Evolutionary conservation across 23 tunicate species (phyloP).

Genomic region (Halocynthia aurantium): DNA sequence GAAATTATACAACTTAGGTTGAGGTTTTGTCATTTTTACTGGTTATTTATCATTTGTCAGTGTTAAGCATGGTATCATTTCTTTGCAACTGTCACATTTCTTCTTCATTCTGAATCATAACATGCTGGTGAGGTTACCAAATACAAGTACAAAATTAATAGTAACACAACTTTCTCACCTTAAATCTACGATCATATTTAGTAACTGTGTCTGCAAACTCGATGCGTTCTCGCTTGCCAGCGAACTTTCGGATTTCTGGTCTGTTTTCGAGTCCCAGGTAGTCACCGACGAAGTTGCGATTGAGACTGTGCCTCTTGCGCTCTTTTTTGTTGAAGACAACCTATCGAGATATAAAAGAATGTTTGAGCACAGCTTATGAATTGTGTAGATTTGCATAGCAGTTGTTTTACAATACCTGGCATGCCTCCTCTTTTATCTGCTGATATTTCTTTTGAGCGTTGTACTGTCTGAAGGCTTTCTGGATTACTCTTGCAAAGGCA

Average conservation of each 20-base stretch:
- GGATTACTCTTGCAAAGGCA: constrained; percentile 82
- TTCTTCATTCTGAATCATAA: too few species aligned
- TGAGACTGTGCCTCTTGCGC: constrained; percentile 78
- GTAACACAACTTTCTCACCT: constrained; percentile 37
- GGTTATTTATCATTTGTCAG: too few species aligned
- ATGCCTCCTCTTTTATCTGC: constrained; percentile 86
- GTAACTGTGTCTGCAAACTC: constrained; percentile 79
- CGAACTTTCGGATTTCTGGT: constrained; percentile 76
- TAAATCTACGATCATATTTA: constrained; percentile 91
- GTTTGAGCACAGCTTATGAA: not conserved
- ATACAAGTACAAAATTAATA: not conserved
- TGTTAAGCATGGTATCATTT: too few species aligned
- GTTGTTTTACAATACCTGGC: constrained; percentile 37
- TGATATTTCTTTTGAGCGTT: constrained; percentile 82
- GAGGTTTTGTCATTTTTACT: too few species aligned
- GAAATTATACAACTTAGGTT: too few species aligned
- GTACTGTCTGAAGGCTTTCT: constrained; percentile 81
- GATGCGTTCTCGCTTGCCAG: constrained; percentile 82
- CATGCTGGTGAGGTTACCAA: not conserved
- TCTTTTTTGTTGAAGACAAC: constrained; percentile 84
- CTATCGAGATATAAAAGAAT: constrained; percentile 5
- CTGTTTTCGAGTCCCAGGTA: constrained; percentile 87
- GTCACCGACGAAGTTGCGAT: constrained; percentile 94
- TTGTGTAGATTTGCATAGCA: not conserved
- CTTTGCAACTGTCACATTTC: too few species aligned